Evolutionary conservation across 1,140 invertebrate species (phyloP), one percentile per base, ranked within the genome.

Genomic region (Drosophila oshimai): DNA sequence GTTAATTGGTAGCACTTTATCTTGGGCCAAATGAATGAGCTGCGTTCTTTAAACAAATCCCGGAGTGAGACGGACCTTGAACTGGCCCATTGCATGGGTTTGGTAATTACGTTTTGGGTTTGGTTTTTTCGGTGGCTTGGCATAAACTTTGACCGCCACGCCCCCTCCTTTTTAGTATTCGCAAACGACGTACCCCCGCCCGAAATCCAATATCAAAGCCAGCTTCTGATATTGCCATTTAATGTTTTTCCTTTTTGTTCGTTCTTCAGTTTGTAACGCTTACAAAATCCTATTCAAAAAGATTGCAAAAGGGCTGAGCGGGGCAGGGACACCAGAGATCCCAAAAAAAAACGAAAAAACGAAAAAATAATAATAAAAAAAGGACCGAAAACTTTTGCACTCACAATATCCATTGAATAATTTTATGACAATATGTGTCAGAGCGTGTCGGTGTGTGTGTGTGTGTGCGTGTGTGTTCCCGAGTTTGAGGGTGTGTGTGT

Each of bases 1-100:
- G 87, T 89, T 89, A 89, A 89, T 89, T 89, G 87, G 81, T 83
- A 89, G 87, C 87, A 89, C 87, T 89, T 89, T 89, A 89, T 89
- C 87, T 89, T 89, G 47, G 80, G 71, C 57, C 67, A 68, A 87
- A 78, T 89, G 77, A 87, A 89, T 89, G 87, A 87, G 87, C 76
- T 55, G 74, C 58, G 81, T 87, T 87, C 71, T 88, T 87, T 86
- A 86, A 86, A 86, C 81, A 86, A 86, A 88, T 81, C 76, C 81
- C 68, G 29, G 15, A 58, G 22, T 37, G 26, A 6, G 34, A 13
- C 62, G 61, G 67, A 77, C 81, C 81, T 81, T 87, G 70, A 49
- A 64, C 71, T 72, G 76, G 53, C 26, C 26, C 75, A 44, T 64
- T 67, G 67, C 54, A 72, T 61, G 68, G 65, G 42, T 29, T 67